Evolutionary conservation across 1,140 invertebrate genomes (phyloP).

Genomic region (Panonychus citri): DNA sequence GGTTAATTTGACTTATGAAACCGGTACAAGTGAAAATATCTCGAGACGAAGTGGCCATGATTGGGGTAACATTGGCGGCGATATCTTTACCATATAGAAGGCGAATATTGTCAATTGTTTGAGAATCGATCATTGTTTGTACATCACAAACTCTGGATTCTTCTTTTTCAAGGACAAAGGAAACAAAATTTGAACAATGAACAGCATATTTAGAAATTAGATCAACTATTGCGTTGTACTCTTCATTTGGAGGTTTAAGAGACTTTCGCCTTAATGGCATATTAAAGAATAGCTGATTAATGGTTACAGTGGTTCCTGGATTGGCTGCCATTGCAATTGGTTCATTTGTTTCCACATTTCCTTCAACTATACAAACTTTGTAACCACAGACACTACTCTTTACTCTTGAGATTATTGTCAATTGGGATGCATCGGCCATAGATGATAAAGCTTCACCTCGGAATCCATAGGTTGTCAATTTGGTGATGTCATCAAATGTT

Average conservation of each 20-base stretch:
- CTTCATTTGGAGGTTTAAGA: constrained; percentile 51
- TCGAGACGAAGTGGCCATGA: constrained; percentile 30
- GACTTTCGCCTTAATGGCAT: constrained; percentile 58
- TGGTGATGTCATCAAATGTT: constrained; percentile 67
- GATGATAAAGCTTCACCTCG: constrained; percentile 89
- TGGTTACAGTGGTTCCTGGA: constrained; percentile 19
- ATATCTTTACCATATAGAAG: constrained; percentile 40
- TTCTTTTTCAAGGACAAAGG: constrained; percentile 69
- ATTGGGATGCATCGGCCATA: constrained; percentile 82
- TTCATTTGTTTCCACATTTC: background rate
- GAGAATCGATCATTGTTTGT: constrained; percentile 46
- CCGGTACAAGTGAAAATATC: constrained; percentile 47
- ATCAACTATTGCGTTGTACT: constrained; percentile 40
- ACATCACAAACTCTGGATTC: constrained; percentile 43
- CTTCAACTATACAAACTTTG: constrained; percentile 5
- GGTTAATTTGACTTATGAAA: constrained; percentile 67
- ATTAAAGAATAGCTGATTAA: constrained; percentile 91
- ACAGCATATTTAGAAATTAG: constrained; percentile 26
- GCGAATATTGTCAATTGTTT: constrained; percentile 51
- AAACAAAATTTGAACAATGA: constrained; percentile 31
- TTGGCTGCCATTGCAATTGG: constrained; percentile 2
- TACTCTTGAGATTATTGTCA: constrained; percentile 77
- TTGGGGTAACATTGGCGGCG: constrained; percentile 18
- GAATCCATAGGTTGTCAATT: constrained; percentile 84
- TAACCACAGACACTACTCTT: constrained; percentile 26